phyloP scores from a whole-genome alignment of 35 echinoderm and acorn worm genomes.

The Apostichopus californicus region DNA sequence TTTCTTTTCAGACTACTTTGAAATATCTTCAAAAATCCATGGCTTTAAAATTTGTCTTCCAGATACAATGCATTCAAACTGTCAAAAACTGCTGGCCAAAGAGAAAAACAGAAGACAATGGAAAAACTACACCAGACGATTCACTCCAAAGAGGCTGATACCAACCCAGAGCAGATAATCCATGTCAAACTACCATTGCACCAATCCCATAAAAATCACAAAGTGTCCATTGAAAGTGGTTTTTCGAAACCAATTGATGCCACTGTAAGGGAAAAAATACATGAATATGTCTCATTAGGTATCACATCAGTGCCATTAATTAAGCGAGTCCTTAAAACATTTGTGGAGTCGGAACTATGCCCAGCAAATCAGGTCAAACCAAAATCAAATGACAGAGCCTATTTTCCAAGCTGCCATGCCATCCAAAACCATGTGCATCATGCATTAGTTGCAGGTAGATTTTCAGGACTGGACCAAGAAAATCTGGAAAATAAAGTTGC shows the following conservation, averaged over 20 bases:
- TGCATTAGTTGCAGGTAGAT: not conserved
- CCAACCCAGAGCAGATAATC: not conserved
- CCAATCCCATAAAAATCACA: slow-evolving; percentile 1
- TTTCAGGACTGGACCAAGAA: not conserved
- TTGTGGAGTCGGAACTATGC: not conserved
- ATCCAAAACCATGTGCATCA: slow-evolving; percentile 4
- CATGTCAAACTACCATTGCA: not conserved
- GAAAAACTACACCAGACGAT: not conserved
- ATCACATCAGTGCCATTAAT: not conserved
- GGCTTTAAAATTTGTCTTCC: not conserved
- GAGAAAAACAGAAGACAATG: not conserved
- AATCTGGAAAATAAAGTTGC: not conserved
- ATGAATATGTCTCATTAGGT: not conserved
- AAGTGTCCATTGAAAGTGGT: not conserved
- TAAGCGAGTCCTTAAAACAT: not conserved
- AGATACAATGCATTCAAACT: not conserved
- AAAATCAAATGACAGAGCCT: not conserved
- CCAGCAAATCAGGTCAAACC: not conserved
- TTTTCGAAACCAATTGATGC: not conserved
- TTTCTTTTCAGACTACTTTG: not conserved
- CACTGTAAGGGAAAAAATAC: not conserved
- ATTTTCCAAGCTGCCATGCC: not conserved
- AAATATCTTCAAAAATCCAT: not conserved
- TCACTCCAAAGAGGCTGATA: not conserved
- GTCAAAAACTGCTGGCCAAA: not conserved